Evolutionary conservation across 1,140 invertebrate genomes (phyloP).

Genomic region (Atopsyche davidsoni): DNA sequence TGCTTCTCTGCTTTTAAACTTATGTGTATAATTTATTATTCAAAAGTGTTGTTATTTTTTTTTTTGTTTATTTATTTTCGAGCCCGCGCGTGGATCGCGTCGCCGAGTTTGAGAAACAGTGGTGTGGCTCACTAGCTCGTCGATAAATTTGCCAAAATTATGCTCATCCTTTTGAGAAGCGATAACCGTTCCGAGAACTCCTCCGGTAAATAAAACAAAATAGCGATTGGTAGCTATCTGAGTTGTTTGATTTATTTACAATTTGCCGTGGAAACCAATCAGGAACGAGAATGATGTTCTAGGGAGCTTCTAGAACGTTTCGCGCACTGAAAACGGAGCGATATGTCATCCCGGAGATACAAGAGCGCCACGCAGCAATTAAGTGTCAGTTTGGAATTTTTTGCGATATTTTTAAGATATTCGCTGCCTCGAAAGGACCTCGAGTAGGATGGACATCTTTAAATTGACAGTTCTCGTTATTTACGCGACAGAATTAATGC

Average conservation of each 20-base stretch:
- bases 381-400: not conserved
- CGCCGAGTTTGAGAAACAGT: not conserved
- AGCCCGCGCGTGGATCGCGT: no score
- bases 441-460: no score
- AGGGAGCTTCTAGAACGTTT: constrained; percentile 10
- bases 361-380: no score
- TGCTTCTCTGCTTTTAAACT: no score
- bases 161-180: constrained; percentile 15
- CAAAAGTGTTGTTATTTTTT: no score
- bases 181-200: constrained; percentile 18
- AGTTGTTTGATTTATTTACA: constrained; percentile 25
- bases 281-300: constrained; percentile 25
- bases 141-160: constrained; percentile 9
- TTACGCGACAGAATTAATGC: no score
- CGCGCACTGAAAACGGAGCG: constrained; percentile 2
- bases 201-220: constrained; percentile 20
- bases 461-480: no score
- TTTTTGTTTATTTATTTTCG: no score
- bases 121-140: not conserved
- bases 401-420: not conserved
- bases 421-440: no score
- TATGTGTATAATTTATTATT: no score
- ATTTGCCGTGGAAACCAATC: constrained; percentile 26
- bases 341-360: not conserved
- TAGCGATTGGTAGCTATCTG: constrained; percentile 19